Conservation (phyloP, 2,888 invertebrate genomes). For the Sphecodes monilicornis region DNA sequence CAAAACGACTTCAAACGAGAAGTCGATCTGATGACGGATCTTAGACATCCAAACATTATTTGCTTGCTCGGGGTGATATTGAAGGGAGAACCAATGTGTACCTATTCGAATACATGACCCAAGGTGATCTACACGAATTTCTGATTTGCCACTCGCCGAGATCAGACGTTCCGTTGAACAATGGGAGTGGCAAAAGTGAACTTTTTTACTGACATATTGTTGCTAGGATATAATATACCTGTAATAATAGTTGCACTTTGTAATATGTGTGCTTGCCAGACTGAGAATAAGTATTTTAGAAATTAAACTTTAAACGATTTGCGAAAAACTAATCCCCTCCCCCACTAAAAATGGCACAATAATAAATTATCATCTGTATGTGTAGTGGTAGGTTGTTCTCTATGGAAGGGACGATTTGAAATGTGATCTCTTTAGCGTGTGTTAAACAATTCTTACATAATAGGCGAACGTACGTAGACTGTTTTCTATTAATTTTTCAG, state of each 20-base stretch:
- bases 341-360: constrained; percentile 29
- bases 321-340: constrained; percentile 31
- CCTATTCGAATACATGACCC: constrained; percentile 99
- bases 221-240: constrained; percentile 57
- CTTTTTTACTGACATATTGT: constrained; percentile 44
- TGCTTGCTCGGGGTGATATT: constrained; percentile 96
- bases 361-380: constrained; percentile 40
- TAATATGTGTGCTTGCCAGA: constrained; percentile 34
- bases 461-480: constrained; percentile 14
- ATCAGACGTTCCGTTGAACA: constrained; percentile 85
- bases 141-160: constrained; percentile 95
- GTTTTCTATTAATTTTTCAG: constrained; percentile 16
- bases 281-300: constrained; percentile 38
- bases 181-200: constrained; percentile 88
- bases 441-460: constrained; percentile 38
- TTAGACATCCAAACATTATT: constrained; percentile 98
- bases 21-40: constrained; percentile 96
- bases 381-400: constrained; percentile 34
- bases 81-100: constrained; percentile 95
- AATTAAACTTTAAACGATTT: constrained; percentile 22
- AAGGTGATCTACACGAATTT: constrained; percentile 98
- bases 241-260: constrained; percentile 38
- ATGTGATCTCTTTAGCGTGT: constrained; percentile 35
- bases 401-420: background rate
- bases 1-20: constrained; percentile 97